These are phyloP conservation scores for Pseudococcus longispinus DNA, from an alignment of 2,888 invertebrate genomes.

Conservation along the genomic window DNA sequence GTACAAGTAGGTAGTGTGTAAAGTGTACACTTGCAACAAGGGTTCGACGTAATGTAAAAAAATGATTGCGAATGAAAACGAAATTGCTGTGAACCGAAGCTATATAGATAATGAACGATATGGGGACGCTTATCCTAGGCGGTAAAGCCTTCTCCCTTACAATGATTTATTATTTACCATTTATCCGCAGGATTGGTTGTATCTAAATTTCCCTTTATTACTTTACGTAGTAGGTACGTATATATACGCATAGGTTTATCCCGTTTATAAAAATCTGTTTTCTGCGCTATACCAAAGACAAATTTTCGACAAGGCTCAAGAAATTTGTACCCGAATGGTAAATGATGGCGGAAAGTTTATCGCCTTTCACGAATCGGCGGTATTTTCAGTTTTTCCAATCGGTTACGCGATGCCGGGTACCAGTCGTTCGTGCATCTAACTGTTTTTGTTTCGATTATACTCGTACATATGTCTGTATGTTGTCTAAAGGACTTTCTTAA, in stretches of 20 bases:
- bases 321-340: constrained; percentile 5
- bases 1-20: too few species aligned
- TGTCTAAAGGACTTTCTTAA: too few species aligned
- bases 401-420: background rate
- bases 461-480: background rate
- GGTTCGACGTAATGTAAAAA: constrained; percentile 26
- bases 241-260: background rate
- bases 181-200: background rate
- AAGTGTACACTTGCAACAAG: background rate
- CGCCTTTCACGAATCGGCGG: background rate
- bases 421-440: background rate
- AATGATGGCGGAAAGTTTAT: constrained; percentile 30
- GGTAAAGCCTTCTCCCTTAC: background rate
- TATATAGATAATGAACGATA: constrained; percentile 28
- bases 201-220: constrained; percentile 19
- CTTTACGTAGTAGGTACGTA: background rate
- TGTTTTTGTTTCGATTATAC: background rate
- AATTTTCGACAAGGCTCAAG: constrained; percentile 19
- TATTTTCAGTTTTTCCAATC: background rate
- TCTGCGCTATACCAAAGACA: background rate
- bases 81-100: constrained; percentile 5
- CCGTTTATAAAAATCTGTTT: constrained; percentile 10
- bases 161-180: constrained; percentile 33
- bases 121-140: constrained; percentile 21
- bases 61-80: background rate